These are phyloP conservation scores for Heliornis fulica DNA, from an alignment of 2,113 vertebrate genomes.

Conservation along the genomic window DNA sequence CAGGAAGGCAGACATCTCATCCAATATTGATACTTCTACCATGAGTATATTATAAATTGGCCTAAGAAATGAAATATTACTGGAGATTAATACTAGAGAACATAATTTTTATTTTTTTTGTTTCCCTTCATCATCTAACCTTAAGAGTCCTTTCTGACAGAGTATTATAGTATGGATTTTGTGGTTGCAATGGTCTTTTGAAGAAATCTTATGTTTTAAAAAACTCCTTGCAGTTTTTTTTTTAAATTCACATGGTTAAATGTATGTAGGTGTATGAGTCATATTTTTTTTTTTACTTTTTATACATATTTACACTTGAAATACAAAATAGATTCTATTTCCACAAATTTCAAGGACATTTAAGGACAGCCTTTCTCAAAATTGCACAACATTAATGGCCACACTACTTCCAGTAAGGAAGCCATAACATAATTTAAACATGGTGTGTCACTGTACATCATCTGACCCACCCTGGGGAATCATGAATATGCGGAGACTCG, in stretches of 20 bases:
- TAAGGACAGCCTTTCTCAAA: background rate
- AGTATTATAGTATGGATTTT: background rate
- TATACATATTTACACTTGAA: background rate
- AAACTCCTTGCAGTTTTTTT: background rate
- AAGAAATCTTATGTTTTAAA: background rate
- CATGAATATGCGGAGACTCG: background rate
- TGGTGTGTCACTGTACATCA: rapidly evolving
- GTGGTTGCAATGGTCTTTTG: background rate
- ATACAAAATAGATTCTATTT: background rate
- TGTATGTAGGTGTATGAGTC: background rate
- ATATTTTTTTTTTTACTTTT: background rate
- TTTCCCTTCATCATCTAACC: background rate
- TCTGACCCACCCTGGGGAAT: background rate
- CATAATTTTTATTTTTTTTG: background rate
- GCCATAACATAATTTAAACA: background rate
- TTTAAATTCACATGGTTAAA: background rate
- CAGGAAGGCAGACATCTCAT: background rate
- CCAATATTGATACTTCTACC: background rate
- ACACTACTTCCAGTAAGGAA: background rate
- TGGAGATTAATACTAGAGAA: background rate
- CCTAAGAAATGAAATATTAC: background rate
- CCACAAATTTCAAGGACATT: background rate
- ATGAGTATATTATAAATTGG: background rate
- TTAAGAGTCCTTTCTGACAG: background rate
- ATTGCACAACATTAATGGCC: background rate